Conservation (phyloP, 2,113 vertebrate genomes). For the Oncorhynchus tshawytscha region DNA sequence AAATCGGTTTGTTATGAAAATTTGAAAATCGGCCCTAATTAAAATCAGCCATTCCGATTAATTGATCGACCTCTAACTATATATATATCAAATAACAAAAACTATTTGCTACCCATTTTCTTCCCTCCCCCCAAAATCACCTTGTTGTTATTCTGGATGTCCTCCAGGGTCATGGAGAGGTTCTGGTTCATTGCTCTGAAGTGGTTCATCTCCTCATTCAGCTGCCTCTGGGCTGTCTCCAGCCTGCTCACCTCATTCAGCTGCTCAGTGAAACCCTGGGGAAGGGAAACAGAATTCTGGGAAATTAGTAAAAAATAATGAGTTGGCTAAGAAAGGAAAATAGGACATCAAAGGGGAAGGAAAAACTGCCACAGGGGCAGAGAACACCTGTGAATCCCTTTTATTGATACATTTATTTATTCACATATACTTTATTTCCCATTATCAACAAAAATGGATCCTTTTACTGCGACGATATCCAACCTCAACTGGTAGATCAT, state of each 20-base stretch:
- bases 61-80: too few relatives aligned
- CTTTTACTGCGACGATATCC: too few relatives aligned
- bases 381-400: neutral
- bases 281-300: neutral
- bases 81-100: neutral
- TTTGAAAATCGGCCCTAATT: too few relatives aligned
- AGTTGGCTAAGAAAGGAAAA: neutral
- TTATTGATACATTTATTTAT: neutral
- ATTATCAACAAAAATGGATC: too few relatives aligned
- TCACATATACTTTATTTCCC: too few relatives aligned
- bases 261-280: slow-evolving; percentile 20
- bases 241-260: slow-evolving; percentile 62
- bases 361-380: neutral
- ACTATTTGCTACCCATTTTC: neutral
- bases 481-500: too few relatives aligned
- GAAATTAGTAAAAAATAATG: neutral
- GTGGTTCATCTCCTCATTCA: slow-evolving; percentile 66
- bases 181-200: slow-evolving; percentile 54
- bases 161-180: slow-evolving; percentile 64
- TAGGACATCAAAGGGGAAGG: too few relatives aligned
- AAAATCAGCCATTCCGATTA: too few relatives aligned
- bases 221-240: slow-evolving; percentile 57
- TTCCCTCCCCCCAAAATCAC: slow-evolving; percentile 32
- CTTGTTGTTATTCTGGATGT: slow-evolving; percentile 66
- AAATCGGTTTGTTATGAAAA: too few relatives aligned